These are phyloP conservation scores for Nesidiocoris tenuis DNA, from an alignment of 2,888 invertebrate species.

Conservation along the genomic window DNA sequence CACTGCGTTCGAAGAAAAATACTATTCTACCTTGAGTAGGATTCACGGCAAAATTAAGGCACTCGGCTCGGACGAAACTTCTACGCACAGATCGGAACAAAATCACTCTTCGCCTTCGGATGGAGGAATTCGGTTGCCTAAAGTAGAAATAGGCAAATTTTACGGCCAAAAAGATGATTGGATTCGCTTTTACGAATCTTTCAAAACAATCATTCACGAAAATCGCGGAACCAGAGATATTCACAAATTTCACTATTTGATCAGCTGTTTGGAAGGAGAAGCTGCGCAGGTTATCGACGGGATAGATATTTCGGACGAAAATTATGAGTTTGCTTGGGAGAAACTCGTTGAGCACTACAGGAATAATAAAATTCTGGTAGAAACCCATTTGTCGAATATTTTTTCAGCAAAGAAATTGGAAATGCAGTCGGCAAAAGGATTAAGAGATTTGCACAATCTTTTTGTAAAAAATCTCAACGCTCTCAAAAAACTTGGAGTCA, in stretches of 20 bases:
- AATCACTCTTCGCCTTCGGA: not conserved
- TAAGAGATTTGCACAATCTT: not conserved
- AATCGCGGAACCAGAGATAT: not conserved
- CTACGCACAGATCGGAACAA: not conserved
- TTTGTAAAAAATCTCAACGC: conserved; percentile 14
- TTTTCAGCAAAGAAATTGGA: conserved; percentile 6
- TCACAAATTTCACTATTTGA: conserved; percentile 11
- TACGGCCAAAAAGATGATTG: not conserved
- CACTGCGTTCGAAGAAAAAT: not conserved
- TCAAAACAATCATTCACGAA: not conserved
- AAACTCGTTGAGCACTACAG: conserved; percentile 10
- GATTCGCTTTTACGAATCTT: conserved; percentile 7
- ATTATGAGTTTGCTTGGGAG: conserved; percentile 11
- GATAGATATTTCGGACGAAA: conserved; percentile 5
- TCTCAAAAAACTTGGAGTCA: conserved; percentile 8
- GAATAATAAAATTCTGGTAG: conserved; percentile 1
- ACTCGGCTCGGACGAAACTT: not conserved
- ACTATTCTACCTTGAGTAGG: not conserved
- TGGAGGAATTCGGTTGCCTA: not conserved
- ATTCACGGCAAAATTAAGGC: not conserved
- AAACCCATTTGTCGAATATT: conserved; percentile 4
- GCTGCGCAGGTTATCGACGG: conserved; percentile 1
- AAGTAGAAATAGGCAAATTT: not conserved
- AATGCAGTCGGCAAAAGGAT: not conserved
- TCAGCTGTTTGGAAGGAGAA: not conserved